Percentiles rank a stretch among this genome's conserved stretches.
phyloP scores from a whole-genome alignment of 2,888 invertebrate genomes.

The Tiphia femorata region DNA sequence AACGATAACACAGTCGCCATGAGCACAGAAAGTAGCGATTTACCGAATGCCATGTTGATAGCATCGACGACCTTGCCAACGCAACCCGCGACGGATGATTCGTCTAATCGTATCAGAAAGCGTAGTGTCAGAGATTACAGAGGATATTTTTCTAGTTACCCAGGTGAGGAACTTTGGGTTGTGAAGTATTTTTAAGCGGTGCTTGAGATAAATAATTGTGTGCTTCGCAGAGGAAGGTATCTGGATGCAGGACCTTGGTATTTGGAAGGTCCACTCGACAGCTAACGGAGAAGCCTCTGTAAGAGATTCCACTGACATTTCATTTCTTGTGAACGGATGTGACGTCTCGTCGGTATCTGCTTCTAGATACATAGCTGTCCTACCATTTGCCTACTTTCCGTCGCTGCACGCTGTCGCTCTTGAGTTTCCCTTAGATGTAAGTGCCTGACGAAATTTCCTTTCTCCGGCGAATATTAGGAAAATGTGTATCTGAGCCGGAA shows the following conservation, averaged over 20 bases:
- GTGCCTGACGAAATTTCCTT: constrained; percentile 47
- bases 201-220: too few species aligned
- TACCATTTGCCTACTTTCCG: constrained; percentile 82
- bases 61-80: too few species aligned
- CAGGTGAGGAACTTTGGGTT: too few species aligned
- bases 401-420: constrained; percentile 80
- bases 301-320: constrained; percentile 55
- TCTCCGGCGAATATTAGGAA: not conserved
- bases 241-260: constrained; percentile 62
- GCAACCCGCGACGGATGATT: constrained; percentile 22
- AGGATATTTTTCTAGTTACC: constrained; percentile 55
- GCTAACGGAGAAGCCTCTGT: constrained; percentile 38
- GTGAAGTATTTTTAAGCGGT: too few species aligned
- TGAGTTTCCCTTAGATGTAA: constrained; percentile 84
- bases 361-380: constrained; percentile 81
- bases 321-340: constrained; percentile 65
- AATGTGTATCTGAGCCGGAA: not conserved
- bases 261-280: constrained; percentile 50
- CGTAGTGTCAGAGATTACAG: constrained; percentile 44
- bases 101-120: constrained; percentile 40
- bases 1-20: too few species aligned
- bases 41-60: too few species aligned
- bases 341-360: constrained; percentile 65
- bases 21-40: too few species aligned
- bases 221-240: constrained; percentile 54